Evolutionary conservation across 2,113 vertebrate species (phyloP), one percentile per base, ranked within the genome.

Genomic region (Sinocyclocheilus grahami): DNA sequence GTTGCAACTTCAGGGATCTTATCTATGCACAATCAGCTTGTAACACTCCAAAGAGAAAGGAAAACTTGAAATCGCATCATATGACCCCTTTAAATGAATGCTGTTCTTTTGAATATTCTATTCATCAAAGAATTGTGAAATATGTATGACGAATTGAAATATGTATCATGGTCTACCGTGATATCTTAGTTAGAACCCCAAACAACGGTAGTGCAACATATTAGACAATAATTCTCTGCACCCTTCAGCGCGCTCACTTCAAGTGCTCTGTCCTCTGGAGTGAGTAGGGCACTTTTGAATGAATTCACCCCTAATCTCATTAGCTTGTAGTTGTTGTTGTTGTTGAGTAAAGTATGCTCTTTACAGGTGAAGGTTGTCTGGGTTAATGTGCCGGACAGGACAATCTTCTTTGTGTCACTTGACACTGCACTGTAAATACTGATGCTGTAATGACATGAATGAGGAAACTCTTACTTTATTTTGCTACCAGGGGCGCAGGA

Each of bases 401-500:
- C 39, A 39, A 24, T 27, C 30, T 69, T n/a, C 13, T 53, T 30
- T 84, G 53, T 58, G 71, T 24, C 51, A 69, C 76, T 67, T 67
- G 71, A 58, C 10, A 60, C 65, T 24, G 86, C 20, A 7, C 55
- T 67, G 78, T 67, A 74, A 63, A 86, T 75, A 86, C 58, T 39
- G 42, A 62, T 5, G 24, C 53, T 58, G 60, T 77, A 83, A 69
- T 87, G 82, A 83, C 86, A 60, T 10, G 20, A 27, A 11, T 69
- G 80, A 78, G 75, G 14, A 83, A 82, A 87, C 77, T 53, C 42
- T 77, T 82, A 62, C 48, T 27, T 27, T 27, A 27, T 27, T 27
- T 27, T 27, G 27, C 27, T 27, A 27, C 27, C 27, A 27, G 27
- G 27, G 27, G 27, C 27, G 27, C 27, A 27, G 27, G 27, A 27